Conservation (phyloP, 1,140 invertebrate genomes). For the Notospermus geniculatus region DNA sequence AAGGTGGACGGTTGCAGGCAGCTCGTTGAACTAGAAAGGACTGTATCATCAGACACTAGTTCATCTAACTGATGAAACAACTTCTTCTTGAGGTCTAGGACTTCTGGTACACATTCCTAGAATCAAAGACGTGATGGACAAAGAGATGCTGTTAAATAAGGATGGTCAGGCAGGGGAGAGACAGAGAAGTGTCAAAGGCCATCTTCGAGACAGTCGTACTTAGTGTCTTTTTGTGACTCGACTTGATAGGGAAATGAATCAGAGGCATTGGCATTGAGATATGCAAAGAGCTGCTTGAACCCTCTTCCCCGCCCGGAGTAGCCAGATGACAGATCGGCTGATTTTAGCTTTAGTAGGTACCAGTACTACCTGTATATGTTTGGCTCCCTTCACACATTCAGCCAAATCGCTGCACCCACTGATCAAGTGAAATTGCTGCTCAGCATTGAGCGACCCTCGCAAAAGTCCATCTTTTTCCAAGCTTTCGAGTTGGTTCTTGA, state of each 20-base stretch:
- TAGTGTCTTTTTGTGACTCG: no score
- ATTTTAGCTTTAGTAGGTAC: not conserved
- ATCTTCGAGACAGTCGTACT: no score
- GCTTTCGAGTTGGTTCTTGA: slow-evolving; percentile 69
- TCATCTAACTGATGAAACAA: slow-evolving; percentile 74
- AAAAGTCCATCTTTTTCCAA: slow-evolving; percentile 66
- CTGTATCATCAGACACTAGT: slow-evolving; percentile 60
- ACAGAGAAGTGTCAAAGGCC: no score
- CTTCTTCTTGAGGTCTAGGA: slow-evolving; percentile 75
- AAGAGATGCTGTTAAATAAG: no score
- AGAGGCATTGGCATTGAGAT: no score
- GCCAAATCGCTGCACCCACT: slow-evolving; percentile 43
- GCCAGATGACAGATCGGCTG: not conserved
- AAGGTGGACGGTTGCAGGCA: slow-evolving; percentile 83
- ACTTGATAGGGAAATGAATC: no score
- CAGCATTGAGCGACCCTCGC: slow-evolving; percentile 69
- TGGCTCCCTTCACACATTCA: slow-evolving; percentile 64
- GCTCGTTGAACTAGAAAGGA: slow-evolving; percentile 82
- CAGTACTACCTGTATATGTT: slow-evolving; percentile 66
- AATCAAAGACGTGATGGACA: slow-evolving; percentile 58
- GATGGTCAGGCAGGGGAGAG: no score
- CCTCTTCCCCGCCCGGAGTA: no score
- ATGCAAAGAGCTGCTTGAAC: no score
- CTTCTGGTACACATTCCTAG: slow-evolving; percentile 65
- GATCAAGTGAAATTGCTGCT: slow-evolving; percentile 75